Evolutionary conservation across 1,140 invertebrate species (phyloP), one percentile per base, ranked within the genome.

Genomic region (Branchinecta lynchi): DNA sequence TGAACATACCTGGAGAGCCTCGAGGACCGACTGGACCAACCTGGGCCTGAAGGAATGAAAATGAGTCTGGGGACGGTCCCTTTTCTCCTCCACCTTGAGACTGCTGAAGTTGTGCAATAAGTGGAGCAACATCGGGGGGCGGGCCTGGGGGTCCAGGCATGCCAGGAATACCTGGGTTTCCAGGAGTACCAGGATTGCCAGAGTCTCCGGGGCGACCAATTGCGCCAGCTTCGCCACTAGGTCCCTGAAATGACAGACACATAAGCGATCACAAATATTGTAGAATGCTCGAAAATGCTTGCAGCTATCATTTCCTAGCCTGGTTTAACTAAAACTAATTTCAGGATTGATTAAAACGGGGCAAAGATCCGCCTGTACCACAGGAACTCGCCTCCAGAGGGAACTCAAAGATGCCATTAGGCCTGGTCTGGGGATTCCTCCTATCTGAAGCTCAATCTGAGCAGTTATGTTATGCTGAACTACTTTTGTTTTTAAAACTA

Each of bases 11-110:
- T 76, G 84, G 81, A 69, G 84, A 80, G 72, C 88, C 89, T 77
- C 87, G 79, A 3, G 86, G 83, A 66, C 89, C 88, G 8, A 85
- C 80, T 20, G 86, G 84, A 12, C 89, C 89, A 15, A 88, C 85
- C 78, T 87, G 85, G 21, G 87, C 85, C 78, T 89, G 89, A 74
- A 90, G 79, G 76, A 88, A 90, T 70, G 85, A 81, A 75, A 87
- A 87, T 5, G 86, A 83, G 70, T 79, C 78, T 17, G 79, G 78
- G 73, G 87, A 86, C 3, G 87, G 87, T 17, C 88, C 89, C 79
- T 92, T 91, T 73, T 90, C 88, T 8, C 85, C 82, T 65, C 82
- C 82, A 32, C 84, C 82, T 75, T 85, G 83, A 12, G 85, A 83
- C 43, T 83, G 74, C 8, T 84, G 82, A 32, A 87, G 76, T 80